Evolutionary conservation across 2,797 vertebrate genomes (phyloP), one percentile per base, ranked within the genome.

Genomic region (Lophotriccus pileatus): DNA sequence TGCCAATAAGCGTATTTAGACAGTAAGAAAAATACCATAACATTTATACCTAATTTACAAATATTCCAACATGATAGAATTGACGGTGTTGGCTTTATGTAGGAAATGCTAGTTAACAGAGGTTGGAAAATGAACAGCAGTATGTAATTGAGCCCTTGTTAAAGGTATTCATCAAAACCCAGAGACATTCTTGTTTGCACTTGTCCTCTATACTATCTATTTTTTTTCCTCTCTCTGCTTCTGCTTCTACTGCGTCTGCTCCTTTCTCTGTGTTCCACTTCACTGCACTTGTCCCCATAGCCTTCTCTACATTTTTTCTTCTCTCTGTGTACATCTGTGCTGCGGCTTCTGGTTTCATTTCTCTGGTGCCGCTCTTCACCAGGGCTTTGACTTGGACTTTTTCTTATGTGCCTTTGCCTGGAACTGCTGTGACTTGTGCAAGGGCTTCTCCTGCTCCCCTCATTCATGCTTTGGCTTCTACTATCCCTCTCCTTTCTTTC

Each of bases 371-470:
- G 2, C 58, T 97, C 95, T 59, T 93, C 76, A 36, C 86, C 79
- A 36, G 96, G 94, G 74, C 97, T 98, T 80, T 25, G 80, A 89
- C 88, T 94, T 22, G 92, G 85, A 93, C 80, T 80, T 62, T 32
- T 94, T 94, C 95, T 90, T 32, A 7, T 32, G 68, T 96, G 93
- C 70, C 79, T 95, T 49, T 97, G 96, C 91, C 93, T 95, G 53
- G 87, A 92, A 58, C 90, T 81, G 73, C 84, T 74, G 58, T 93
- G 96, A 88, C 97, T 97, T 91, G 75, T 73, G 94, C 96, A 94
- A 12, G 94, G 75, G 97, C 98, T 98, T 84, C 96, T 98, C 93
- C 96, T 93, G 86, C 96, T 96, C 97, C 96, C 90, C 86, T 91
- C 82, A 58, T 94, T 95, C 59, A 88, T 58, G 94, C 96, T 95